These are phyloP conservation scores for Calyptommatus sinebrachiatus DNA, from an alignment of 2,113 vertebrate genomes.

Conservation along the genomic window DNA sequence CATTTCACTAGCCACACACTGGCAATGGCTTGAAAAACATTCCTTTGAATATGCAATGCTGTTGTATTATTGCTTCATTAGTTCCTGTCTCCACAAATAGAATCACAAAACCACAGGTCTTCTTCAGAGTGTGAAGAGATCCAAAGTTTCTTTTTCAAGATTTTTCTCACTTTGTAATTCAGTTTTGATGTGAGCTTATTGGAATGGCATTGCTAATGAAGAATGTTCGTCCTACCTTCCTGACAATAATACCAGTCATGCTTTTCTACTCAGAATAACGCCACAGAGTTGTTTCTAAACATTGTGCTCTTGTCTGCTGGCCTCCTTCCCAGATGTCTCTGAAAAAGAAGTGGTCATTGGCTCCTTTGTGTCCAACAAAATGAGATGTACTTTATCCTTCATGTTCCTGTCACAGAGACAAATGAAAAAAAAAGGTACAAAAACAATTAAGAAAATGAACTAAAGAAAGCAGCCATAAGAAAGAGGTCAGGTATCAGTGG, in stretches of 20 bases:
- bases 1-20: neutral
- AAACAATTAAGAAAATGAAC: constrained; percentile 48
- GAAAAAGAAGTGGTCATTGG: neutral
- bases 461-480: constrained; percentile 49
- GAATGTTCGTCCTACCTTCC: neutral
- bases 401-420: constrained; percentile 18
- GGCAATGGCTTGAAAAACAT: neutral
- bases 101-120: neutral
- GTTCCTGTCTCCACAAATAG: neutral
- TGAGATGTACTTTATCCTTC: constrained; percentile 25
- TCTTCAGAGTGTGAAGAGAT: neutral
- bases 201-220: constrained; percentile 1
- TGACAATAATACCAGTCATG: constrained; percentile 2
- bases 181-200: neutral
- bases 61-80: neutral
- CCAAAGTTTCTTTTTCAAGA: neutral
- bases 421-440: constrained; percentile 38
- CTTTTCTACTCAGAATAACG: constrained; percentile 12
- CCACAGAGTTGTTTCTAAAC: neutral
- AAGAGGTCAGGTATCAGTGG: constrained; percentile 60
- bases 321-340: constrained; percentile 9
- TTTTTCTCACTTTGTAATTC: neutral
- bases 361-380: constrained; percentile 26
- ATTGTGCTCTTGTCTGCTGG: neutral
- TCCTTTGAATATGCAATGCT: neutral